Evolutionary conservation across 2,888 invertebrate genomes (phyloP).

Genomic region (Caenorhabditis wallacei): DNA sequence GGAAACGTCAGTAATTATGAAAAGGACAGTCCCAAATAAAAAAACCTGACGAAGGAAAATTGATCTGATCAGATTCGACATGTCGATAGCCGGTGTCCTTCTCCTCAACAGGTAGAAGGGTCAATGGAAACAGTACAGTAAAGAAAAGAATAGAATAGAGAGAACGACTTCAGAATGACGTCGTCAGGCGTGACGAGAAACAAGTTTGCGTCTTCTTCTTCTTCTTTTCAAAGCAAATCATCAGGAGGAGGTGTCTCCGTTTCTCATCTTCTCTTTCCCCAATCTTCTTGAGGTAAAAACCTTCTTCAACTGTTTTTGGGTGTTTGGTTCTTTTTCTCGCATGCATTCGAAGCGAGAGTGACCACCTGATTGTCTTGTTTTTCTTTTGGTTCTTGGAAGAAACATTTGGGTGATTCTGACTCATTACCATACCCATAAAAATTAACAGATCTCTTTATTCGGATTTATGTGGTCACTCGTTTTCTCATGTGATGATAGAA

Average conservation of each 20-base stretch:
- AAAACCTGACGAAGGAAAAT: constrained; percentile 5
- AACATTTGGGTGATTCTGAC: not conserved
- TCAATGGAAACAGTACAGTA: constrained; percentile 19
- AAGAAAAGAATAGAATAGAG: not conserved
- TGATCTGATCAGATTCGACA: constrained; percentile 21
- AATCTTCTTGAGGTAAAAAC: not conserved
- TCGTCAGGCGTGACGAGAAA: constrained; percentile 39
- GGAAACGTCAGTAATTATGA: no score
- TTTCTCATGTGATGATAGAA: no score
- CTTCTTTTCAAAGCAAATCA: constrained; percentile 4
- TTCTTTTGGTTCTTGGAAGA: not conserved
- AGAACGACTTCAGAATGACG: constrained; percentile 37
- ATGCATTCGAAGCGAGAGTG: constrained; percentile 2
- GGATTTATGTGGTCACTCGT: no score
- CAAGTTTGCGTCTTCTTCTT: constrained; percentile 8
- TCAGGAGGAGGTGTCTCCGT: not conserved
- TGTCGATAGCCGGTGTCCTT: not conserved
- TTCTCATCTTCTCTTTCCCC: not conserved
- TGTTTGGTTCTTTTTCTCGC: constrained; percentile 8
- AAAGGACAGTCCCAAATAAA: no score
- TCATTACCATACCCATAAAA: not conserved
- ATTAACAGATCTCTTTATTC: not conserved
- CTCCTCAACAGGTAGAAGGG: constrained; percentile 7
- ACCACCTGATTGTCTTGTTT: constrained; percentile 22
- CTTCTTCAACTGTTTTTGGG: constrained; percentile 19